A percentile compares a stretch with the other conserved stretches of the same genome.
phyloP scores from a whole-genome alignment of 2,888 invertebrate species.

The Meta bourneti region DNA sequence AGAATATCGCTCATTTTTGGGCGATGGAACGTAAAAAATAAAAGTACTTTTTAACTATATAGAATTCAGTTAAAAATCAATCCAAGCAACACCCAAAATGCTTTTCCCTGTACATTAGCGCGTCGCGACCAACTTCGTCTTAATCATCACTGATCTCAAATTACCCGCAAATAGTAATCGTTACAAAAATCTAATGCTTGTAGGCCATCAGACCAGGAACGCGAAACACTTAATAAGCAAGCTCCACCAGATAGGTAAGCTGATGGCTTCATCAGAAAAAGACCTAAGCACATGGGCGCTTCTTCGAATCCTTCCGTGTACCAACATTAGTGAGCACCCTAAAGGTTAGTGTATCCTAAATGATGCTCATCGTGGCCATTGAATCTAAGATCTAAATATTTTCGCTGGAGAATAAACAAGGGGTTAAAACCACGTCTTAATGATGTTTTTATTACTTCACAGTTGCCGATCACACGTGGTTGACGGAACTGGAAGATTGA shows the following conservation, averaged over 20 bases:
- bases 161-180: neutral
- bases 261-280: neutral
- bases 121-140: neutral
- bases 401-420: constrained; percentile 28
- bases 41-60: neutral
- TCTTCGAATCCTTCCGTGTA: neutral
- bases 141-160: neutral
- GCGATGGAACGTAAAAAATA: no score
- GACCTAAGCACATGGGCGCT: neutral
- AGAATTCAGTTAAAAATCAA: neutral
- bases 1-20: no score
- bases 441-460: constrained; percentile 54
- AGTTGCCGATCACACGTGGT: neutral
- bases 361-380: neutral
- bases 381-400: constrained; percentile 12
- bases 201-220: neutral
- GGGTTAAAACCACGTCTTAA: constrained; percentile 29
- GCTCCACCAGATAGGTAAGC: neutral
- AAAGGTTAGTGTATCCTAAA: constrained; percentile 37
- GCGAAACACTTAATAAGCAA: neutral
- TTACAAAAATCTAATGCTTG: neutral
- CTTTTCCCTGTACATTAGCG: neutral
- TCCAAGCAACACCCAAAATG: neutral
- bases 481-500: constrained; percentile 25
- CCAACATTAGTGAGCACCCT: neutral